Evolutionary conservation across 2,797 vertebrate species (phyloP).

Genomic region (Lycodopsis pacificus): DNA sequence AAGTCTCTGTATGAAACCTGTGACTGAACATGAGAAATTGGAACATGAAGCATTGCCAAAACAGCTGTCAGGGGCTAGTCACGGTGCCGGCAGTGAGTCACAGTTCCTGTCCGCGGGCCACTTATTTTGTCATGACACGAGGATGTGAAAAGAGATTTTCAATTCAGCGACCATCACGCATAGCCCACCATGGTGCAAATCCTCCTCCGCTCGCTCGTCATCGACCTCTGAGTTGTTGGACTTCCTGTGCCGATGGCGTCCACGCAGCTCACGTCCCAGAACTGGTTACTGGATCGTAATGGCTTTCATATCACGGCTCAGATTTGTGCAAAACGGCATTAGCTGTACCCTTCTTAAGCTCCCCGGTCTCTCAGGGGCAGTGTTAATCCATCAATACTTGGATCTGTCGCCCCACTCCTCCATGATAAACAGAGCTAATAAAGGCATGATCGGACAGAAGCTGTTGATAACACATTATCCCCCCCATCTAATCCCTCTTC

Average conservation of each 20-base stretch:
- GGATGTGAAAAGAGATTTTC: slow-evolving; percentile 42
- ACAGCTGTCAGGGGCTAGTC: slow-evolving; percentile 66
- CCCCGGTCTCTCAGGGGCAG: slow-evolving; percentile 36
- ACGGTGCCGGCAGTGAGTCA: slow-evolving; percentile 57
- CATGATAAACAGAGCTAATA: slow-evolving; percentile 70
- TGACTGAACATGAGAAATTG: slow-evolving; percentile 56
- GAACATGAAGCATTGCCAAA: slow-evolving; percentile 53
- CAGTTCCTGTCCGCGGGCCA: slow-evolving; percentile 41
- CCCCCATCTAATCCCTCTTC: slow-evolving; percentile 66
- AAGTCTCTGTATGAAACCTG: slow-evolving; percentile 66
- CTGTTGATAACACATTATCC: slow-evolving; percentile 68
- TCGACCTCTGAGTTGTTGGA: slow-evolving; percentile 23
- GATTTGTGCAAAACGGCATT: slow-evolving; percentile 42
- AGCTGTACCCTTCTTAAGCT: slow-evolving; percentile 43
- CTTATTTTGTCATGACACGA: slow-evolving; percentile 32
- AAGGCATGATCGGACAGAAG: slow-evolving; percentile 70
- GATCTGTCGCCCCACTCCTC: slow-evolving; percentile 42
- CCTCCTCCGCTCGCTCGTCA: slow-evolving; percentile 53
- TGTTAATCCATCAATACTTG: slow-evolving; percentile 62
- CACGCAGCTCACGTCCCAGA: not conserved
- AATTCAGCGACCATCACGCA: slow-evolving; percentile 61
- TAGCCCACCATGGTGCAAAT: slow-evolving; percentile 56
- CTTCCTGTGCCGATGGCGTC: slow-evolving; percentile 41
- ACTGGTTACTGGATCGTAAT: slow-evolving; percentile 35
- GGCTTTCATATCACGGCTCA: slow-evolving; percentile 7